Conservation (phyloP, 2,888 invertebrate species). For the Romanomermis culicivorax region DNA sequence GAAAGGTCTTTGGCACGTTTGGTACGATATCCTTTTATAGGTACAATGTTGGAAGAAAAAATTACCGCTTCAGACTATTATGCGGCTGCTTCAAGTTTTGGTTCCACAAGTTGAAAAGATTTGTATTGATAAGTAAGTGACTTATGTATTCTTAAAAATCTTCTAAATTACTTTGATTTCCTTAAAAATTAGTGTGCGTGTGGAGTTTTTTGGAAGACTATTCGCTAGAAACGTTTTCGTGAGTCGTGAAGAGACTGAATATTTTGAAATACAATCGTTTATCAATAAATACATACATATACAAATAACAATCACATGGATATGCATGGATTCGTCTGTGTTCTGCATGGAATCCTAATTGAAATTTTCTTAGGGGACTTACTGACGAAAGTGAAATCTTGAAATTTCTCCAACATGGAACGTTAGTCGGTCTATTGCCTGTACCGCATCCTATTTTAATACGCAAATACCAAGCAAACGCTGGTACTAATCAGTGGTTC, state of each 20-base stretch:
- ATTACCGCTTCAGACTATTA: conserved; percentile 91
- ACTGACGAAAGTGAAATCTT: conserved; percentile 98
- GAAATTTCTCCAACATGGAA: conserved; percentile 93
- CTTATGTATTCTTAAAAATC: conserved; percentile 7
- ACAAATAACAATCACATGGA: too few species aligned
- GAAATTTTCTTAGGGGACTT: conserved; percentile 70
- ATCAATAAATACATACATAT: too few species aligned
- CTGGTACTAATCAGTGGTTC: conserved; percentile 97
- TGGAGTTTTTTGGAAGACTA: too few species aligned
- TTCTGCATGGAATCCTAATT: too few species aligned
- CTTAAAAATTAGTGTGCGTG: not conserved
- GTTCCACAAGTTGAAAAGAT: conserved; percentile 99
- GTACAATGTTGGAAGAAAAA: conserved; percentile 76
- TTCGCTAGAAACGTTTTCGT: too few species aligned
- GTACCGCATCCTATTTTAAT: conserved; percentile 98
- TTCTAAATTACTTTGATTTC: not conserved
- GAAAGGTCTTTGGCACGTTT: too few species aligned
- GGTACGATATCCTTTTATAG: too few species aligned
- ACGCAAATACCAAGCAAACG: conserved; percentile 93
- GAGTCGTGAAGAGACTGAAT: too few species aligned
- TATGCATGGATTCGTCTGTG: too few species aligned
- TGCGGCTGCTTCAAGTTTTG: conserved; percentile 86
- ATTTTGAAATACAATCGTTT: too few species aligned
- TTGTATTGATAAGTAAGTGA: conserved; percentile 84
- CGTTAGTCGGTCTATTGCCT: conserved; percentile 80